These are phyloP conservation scores for Macrophya annulata DNA, from an alignment of 2,888 invertebrate genomes.

Conservation along the genomic window DNA sequence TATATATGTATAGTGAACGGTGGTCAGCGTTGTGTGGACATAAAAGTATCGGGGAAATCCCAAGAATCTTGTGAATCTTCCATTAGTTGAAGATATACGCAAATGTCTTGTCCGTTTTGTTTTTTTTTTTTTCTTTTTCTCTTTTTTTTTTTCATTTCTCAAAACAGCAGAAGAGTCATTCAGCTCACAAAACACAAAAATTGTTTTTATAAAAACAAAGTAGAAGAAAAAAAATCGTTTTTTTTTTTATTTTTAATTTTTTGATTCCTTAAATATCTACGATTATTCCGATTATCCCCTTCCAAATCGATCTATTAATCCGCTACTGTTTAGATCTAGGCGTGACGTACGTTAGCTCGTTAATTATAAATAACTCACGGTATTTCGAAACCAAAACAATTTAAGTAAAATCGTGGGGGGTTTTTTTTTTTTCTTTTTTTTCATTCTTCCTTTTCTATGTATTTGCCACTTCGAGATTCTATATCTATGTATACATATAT, in stretches of 20 bases:
- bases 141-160: too few relatives aligned
- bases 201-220: too few relatives aligned
- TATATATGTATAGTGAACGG: not conserved
- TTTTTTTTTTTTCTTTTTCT: too few relatives aligned
- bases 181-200: too few relatives aligned
- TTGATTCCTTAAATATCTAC: not conserved
- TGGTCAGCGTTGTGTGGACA: not conserved
- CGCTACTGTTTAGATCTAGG: not conserved
- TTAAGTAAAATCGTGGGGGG: not conserved
- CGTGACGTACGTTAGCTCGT: not conserved
- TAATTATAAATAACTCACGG: not conserved
- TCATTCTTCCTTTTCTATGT: not conserved
- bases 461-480: not conserved
- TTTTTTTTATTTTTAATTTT: not conserved
- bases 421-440: constrained; percentile 19
- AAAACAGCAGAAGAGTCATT: too few relatives aligned
- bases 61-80: too few relatives aligned
- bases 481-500: not conserved
- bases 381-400: not conserved
- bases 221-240: too few relatives aligned
- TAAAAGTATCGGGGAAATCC: too few relatives aligned
- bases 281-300: not conserved
- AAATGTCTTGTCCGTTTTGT: too few relatives aligned
- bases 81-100: too few relatives aligned
- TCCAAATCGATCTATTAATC: not conserved